Conservation (phyloP, 2,888 invertebrate genomes). For the Apotomis turbidana region DNA sequence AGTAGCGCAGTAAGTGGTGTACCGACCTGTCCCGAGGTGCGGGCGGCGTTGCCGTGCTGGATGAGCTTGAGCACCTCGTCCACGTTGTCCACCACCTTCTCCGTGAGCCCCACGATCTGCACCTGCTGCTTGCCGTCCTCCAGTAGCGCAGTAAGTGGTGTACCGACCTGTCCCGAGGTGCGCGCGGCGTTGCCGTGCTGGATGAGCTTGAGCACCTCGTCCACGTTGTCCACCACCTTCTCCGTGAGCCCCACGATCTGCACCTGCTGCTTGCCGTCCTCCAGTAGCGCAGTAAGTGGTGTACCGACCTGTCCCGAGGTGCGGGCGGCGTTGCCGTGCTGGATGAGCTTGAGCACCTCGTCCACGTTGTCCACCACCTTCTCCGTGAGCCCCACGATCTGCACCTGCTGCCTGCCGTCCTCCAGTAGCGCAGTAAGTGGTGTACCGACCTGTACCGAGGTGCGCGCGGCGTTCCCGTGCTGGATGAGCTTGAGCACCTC, state of each 20-base stretch:
- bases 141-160: too few relatives aligned
- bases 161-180: constrained; percentile 91
- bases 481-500: too few relatives aligned
- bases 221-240: constrained; percentile 95
- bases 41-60: too few relatives aligned
- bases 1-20: too few relatives aligned
- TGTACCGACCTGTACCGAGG: too few relatives aligned
- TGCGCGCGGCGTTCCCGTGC: too few relatives aligned
- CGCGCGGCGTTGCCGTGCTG: constrained; percentile 95
- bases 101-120: too few relatives aligned
- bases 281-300: constrained; percentile 59
- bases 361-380: constrained; percentile 96
- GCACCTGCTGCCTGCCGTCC: constrained; percentile 98
- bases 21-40: too few relatives aligned
- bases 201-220: constrained; percentile 96
- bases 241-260: constrained; percentile 98
- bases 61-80: too few relatives aligned
- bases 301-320: constrained; percentile 91
- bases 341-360: constrained; percentile 96
- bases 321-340: constrained; percentile 94
- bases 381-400: constrained; percentile 98
- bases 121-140: too few relatives aligned
- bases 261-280: constrained; percentile 98
- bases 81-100: too few relatives aligned
- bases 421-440: constrained; percentile 97